A percentile compares a stretch with the other conserved stretches of the same genome.
These are phyloP conservation scores for Empidonax alnorum DNA, from an alignment of 2,113 vertebrate species.

Conservation along the genomic window DNA sequence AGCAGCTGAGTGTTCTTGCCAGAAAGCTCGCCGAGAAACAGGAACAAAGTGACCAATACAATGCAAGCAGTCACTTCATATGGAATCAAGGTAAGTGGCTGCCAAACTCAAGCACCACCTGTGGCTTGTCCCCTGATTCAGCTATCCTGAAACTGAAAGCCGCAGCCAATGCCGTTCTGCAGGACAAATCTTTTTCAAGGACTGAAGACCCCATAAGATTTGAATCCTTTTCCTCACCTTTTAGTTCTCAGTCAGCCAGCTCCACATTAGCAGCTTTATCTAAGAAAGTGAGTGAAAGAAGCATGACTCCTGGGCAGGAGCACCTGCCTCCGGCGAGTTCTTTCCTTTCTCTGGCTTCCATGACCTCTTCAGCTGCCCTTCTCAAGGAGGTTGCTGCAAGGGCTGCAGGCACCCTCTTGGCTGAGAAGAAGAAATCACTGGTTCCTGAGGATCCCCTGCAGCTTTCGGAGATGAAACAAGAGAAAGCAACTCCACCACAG, in stretches of 20 bases:
- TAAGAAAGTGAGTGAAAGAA: constrained; percentile 98
- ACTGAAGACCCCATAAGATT: constrained; percentile 91
- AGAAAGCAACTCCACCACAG: constrained; percentile 85
- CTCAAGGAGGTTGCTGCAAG: constrained; percentile 98
- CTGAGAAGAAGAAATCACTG: constrained; percentile 89
- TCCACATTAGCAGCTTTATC: constrained; percentile 96
- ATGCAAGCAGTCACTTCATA: constrained; percentile 83
- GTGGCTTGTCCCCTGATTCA: constrained; percentile 93
- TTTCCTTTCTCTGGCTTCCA: constrained; percentile 95
- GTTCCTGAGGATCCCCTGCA: constrained; percentile 87
- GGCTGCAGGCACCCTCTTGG: constrained; percentile 92
- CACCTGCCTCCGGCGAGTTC: constrained; percentile 88
- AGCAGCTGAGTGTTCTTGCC: constrained; percentile 95
- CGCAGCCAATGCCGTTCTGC: constrained; percentile 94
- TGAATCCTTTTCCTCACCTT: constrained; percentile 94
- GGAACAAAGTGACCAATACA: constrained; percentile 82
- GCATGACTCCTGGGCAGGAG: constrained; percentile 85
- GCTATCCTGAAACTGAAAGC: constrained; percentile 98
- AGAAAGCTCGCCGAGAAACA: constrained; percentile 92
- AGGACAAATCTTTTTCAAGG: constrained; percentile 90
- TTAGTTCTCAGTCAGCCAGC: constrained; percentile 97
- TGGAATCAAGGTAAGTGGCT: constrained; percentile 97
- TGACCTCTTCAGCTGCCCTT: constrained; percentile 97
- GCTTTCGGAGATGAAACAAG: constrained; percentile 91
- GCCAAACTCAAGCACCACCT: constrained; percentile 83